These are phyloP conservation scores for Canis aureus DNA, from an alignment of 2,113 vertebrate genomes.

Conservation along the genomic window DNA sequence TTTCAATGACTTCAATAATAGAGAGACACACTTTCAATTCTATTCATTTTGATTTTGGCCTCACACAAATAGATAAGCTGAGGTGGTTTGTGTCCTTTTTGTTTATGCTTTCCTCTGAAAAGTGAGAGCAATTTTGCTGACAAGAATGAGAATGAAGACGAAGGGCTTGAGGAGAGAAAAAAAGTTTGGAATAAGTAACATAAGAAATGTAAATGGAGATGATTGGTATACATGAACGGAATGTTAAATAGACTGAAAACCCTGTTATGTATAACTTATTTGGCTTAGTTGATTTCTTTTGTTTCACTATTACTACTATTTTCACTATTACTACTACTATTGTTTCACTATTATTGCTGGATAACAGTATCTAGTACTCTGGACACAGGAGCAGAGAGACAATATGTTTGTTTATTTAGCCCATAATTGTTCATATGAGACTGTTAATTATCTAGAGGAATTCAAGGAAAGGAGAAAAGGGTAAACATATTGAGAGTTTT, in stretches of 20 bases:
- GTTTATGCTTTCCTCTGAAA: not conserved
- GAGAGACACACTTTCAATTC: not conserved
- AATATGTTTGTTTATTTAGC: not conserved
- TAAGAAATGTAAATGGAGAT: not conserved
- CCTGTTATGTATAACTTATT: not conserved
- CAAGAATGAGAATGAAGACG: not conserved
- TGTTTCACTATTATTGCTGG: not conserved
- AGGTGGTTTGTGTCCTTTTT: not conserved
- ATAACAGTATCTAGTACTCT: not conserved
- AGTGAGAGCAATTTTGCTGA: not conserved
- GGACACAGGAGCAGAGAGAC: not conserved
- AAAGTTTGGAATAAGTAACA: not conserved
- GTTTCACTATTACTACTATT: not conserved
- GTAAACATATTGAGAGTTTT: not conserved
- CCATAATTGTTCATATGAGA: not conserved
- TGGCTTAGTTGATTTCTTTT: not conserved
- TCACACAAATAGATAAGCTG: not conserved
- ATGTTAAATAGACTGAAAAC: not conserved
- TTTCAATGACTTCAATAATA: not conserved
- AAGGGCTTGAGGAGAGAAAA: not conserved
- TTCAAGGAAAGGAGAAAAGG: not conserved
- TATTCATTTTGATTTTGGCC: conserved; percentile 36
- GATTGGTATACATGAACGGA: not conserved
- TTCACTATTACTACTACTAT: not conserved
- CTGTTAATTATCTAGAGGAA: not conserved